Percentiles rank a stretch among this genome's conserved stretches.
These are phyloP conservation scores for Tortricodes alternella DNA, from an alignment of 2,888 invertebrate species.

Conservation along the genomic window DNA sequence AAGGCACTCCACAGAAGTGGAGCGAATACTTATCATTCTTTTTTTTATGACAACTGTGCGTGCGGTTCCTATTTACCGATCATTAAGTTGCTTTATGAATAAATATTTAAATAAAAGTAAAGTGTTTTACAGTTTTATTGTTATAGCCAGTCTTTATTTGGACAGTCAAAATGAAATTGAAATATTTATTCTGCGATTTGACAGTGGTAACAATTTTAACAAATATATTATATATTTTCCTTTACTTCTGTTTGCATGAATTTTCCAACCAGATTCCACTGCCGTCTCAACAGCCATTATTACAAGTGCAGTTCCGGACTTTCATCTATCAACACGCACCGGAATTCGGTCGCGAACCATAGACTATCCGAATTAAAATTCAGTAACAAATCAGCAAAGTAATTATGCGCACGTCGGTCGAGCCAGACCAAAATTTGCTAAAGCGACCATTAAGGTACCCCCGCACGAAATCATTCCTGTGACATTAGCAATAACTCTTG, in stretches of 20 bases:
- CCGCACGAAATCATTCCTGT: conserved; percentile 61
- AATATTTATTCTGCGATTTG: no score
- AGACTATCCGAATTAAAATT: conserved; percentile 46
- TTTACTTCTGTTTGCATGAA: no score
- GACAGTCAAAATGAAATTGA: no score
- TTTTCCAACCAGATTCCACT: no score
- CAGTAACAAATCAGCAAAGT: conserved; percentile 52
- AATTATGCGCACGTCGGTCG: conserved; percentile 41
- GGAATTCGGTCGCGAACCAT: conserved; percentile 12
- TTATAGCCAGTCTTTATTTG: not conserved
- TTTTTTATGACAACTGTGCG: not conserved
- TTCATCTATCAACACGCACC: conserved; percentile 26
- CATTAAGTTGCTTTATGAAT: not conserved
- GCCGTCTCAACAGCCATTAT: no score
- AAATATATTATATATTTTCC: no score
- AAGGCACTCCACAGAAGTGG: conserved; percentile 14
- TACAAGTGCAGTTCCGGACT: not conserved
- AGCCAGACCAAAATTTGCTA: conserved; percentile 56
- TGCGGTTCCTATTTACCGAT: conserved; percentile 1
- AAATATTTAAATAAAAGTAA: not conserved
- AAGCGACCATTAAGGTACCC: conserved; percentile 54
- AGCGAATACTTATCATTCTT: conserved; percentile 13
- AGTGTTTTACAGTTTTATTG: conserved; percentile 1
- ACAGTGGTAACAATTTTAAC: no score
- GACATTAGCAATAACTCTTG: conserved; percentile 63